phyloP scores from a whole-genome alignment of 2,888 invertebrate species.

The Julus scanicus region DNA sequence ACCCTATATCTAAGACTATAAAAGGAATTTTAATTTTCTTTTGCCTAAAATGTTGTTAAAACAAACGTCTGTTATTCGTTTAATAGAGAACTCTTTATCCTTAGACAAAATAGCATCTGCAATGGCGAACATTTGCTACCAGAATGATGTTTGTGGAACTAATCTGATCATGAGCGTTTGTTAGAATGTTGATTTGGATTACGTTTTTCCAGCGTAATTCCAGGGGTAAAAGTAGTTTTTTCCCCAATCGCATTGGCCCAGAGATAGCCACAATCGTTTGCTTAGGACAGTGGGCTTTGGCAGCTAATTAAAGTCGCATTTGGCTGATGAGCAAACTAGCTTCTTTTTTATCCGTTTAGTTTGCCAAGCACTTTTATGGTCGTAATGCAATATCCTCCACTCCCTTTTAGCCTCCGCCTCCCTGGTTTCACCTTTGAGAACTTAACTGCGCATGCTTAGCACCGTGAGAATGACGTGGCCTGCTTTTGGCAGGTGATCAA shows the following conservation, averaged over 20 bases:
- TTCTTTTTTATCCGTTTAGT: conserved; percentile 47
- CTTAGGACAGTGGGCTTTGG: background rate
- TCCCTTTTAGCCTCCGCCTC: conserved; percentile 30
- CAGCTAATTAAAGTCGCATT: conserved; percentile 51
- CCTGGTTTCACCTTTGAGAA: background rate
- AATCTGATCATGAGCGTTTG: background rate
- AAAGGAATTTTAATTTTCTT: no score
- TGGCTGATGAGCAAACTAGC: conserved; percentile 51
- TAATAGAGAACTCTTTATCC: background rate
- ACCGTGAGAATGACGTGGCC: background rate
- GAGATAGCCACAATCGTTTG: background rate
- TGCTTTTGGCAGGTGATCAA: conserved; percentile 44
- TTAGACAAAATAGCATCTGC: no score
- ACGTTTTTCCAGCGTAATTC: background rate
- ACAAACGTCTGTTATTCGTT: background rate
- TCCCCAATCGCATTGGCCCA: background rate
- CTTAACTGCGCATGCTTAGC: background rate
- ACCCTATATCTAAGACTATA: no score
- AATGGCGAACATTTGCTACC: no score
- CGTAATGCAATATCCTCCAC: conserved; percentile 36
- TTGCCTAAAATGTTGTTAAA: no score
- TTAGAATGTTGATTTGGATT: background rate
- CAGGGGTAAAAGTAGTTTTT: background rate
- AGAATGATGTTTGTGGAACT: no score
- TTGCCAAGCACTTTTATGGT: conserved; percentile 50